Conservation (phyloP, 1,140 invertebrate species). For the Ruditapes philippinarum region DNA sequence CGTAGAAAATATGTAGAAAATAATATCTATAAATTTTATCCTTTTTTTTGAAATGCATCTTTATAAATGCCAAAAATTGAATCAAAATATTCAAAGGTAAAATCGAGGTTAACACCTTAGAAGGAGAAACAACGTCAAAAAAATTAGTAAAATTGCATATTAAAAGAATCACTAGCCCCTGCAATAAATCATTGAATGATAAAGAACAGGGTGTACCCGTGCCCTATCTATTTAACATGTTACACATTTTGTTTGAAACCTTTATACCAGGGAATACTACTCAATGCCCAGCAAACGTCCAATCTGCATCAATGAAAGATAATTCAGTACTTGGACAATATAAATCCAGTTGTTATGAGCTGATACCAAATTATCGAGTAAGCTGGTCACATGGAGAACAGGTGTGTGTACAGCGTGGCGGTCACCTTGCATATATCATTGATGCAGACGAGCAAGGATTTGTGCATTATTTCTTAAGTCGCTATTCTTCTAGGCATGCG, state of each 20-base stretch:
- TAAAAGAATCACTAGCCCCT: too few species aligned
- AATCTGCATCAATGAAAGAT: not conserved
- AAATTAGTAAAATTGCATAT: too few species aligned
- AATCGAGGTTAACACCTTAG: too few species aligned
- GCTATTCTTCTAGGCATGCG: too few species aligned
- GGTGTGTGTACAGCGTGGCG: not conserved
- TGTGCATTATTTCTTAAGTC: slow-evolving; percentile 10
- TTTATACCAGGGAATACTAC: not conserved
- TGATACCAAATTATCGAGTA: not conserved
- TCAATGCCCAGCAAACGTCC: not conserved
- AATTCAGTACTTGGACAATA: not conserved
- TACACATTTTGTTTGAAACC: not conserved
- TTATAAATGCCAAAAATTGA: too few species aligned
- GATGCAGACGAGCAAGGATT: slow-evolving; percentile 13
- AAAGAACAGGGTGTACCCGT: not conserved
- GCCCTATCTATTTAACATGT: not conserved
- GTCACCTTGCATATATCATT: not conserved
- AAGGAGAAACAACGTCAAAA: too few species aligned
- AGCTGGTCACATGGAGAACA: not conserved
- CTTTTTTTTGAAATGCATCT: too few species aligned
- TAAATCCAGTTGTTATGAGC: slow-evolving; percentile 8
- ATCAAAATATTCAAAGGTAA: too few species aligned
- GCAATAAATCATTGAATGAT: not conserved
- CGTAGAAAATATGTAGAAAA: too few species aligned
- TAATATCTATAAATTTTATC: too few species aligned